These are phyloP conservation scores for Cryptus viduatorius DNA, from an alignment of 2,888 invertebrate species.

Conservation along the genomic window DNA sequence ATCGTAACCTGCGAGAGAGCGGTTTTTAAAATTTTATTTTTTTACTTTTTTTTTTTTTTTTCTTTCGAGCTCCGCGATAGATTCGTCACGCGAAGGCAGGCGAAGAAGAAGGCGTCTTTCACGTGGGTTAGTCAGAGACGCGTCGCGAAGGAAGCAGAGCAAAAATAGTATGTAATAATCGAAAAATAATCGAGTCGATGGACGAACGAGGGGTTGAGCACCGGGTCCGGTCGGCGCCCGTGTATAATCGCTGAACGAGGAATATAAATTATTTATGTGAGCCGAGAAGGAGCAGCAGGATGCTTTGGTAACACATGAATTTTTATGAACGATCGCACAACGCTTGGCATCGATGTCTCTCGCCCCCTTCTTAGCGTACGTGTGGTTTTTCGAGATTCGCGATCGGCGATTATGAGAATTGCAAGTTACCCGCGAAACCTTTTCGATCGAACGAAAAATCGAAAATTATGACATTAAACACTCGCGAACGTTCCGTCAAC, in stretches of 20 bases:
- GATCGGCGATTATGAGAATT: constrained; percentile 38
- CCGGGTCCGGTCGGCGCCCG: constrained; percentile 34
- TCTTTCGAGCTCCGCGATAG: constrained; percentile 51
- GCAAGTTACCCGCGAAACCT: not conserved
- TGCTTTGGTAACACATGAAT: constrained; percentile 70
- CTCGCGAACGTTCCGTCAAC: constrained; percentile 9
- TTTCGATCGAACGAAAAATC: constrained; percentile 2
- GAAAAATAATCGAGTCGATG: constrained; percentile 68
- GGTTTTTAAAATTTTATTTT: too few relatives aligned
- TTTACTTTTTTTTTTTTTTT: too few relatives aligned
- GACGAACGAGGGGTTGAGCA: constrained; percentile 41
- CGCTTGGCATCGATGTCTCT: constrained; percentile 54
- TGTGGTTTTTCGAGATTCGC: constrained; percentile 58
- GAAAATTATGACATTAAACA: constrained; percentile 68
- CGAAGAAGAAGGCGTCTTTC: constrained; percentile 42
- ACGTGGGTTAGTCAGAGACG: constrained; percentile 10
- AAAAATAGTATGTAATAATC: constrained; percentile 67
- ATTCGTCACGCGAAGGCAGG: constrained; percentile 68
- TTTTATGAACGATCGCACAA: constrained; percentile 71
- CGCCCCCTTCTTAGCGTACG: not conserved
- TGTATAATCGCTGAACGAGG: constrained; percentile 68
- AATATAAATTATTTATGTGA: constrained; percentile 74
- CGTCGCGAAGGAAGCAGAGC: constrained; percentile 30
- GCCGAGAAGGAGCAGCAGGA: constrained; percentile 39
- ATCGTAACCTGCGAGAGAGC: not conserved